phyloP scores from a whole-genome alignment of 2,113 vertebrate genomes.

The Antennarius striatus region DNA sequence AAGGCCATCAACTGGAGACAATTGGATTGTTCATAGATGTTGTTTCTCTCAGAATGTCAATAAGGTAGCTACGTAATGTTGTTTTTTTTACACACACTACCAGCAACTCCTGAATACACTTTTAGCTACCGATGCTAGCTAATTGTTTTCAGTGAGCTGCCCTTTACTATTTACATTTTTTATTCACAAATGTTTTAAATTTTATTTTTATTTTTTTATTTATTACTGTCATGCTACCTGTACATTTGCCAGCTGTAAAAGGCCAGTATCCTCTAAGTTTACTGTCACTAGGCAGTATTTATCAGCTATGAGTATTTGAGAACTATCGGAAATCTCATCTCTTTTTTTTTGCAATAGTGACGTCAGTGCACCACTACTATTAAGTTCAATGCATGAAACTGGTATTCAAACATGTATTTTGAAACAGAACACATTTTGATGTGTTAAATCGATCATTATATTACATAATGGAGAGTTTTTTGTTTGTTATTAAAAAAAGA shows the following conservation, averaged over 20 bases:
- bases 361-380: not conserved
- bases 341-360: too few species aligned
- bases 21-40: too few species aligned
- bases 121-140: not conserved
- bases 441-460: slow-evolving; percentile 19
- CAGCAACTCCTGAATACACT: not conserved
- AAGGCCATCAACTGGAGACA: not conserved
- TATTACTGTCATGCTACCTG: too few species aligned
- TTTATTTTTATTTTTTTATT: too few species aligned
- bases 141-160: too few species aligned
- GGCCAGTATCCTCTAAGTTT: not conserved
- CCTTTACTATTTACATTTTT: too few species aligned
- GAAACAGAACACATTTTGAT: slow-evolving; percentile 7
- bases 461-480: slow-evolving; percentile 21
- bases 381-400: slow-evolving; percentile 43
- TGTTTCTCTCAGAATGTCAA: not conserved
- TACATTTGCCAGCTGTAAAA: not conserved
- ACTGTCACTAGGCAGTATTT: too few species aligned
- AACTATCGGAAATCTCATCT: too few species aligned
- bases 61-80: not conserved
- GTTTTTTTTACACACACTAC: not conserved
- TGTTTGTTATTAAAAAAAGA: slow-evolving; percentile 13
- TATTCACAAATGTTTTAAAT: too few species aligned
- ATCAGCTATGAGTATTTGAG: too few species aligned
- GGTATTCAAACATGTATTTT: slow-evolving; percentile 16